Evolutionary conservation across 2,888 invertebrate species (phyloP).

Genomic region (Conomelus anceps): DNA sequence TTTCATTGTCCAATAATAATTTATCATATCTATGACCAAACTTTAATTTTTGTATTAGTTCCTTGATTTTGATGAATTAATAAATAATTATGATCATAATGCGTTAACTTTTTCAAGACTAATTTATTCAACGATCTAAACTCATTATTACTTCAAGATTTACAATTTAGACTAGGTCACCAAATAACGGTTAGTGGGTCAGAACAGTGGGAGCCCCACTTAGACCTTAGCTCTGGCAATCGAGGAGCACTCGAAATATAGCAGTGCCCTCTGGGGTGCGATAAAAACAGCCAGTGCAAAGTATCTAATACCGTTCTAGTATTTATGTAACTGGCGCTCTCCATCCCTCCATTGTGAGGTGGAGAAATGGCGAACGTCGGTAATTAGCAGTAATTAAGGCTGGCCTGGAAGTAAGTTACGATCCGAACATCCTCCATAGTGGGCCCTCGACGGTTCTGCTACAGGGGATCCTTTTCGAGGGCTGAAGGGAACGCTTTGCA

Average conservation of each 20-base stretch:
- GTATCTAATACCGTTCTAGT: background rate
- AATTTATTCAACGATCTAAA: too few species aligned
- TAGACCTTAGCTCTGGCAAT: background rate
- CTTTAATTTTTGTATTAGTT: too few species aligned
- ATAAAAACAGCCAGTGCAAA: background rate
- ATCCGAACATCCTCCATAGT: background rate
- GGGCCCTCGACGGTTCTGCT: background rate
- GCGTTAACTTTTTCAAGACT: too few species aligned
- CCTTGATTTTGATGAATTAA: too few species aligned
- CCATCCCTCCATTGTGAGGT: background rate
- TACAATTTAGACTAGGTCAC: background rate
- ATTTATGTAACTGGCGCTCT: background rate
- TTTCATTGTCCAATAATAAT: too few species aligned
- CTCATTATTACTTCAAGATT: background rate
- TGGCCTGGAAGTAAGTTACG: background rate
- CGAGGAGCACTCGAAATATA: background rate
- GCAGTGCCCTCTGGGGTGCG: background rate
- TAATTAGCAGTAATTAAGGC: background rate
- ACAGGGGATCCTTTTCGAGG: background rate
- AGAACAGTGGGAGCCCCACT: background rate
- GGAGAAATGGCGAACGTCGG: background rate
- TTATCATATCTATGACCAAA: too few species aligned
- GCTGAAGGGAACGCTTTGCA: background rate
- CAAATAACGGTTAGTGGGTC: background rate
- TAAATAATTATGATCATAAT: too few species aligned